A percentile compares a stretch with the other conserved stretches of the same genome.
These are phyloP conservation scores for Drosophila sturtevanti DNA, from an alignment of 1,140 invertebrate species.

Conservation along the genomic window DNA sequence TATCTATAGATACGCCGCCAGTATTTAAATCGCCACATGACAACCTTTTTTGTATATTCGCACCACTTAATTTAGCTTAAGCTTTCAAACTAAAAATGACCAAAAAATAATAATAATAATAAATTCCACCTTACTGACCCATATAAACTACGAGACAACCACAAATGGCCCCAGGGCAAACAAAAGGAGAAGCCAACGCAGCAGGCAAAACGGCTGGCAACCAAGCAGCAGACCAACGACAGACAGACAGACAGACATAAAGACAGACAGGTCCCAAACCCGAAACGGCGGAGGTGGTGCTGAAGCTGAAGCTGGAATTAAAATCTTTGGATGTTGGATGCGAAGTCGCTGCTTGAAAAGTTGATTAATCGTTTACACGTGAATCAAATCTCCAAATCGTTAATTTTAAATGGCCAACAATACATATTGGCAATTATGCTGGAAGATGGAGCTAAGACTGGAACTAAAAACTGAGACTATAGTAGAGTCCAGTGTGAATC, in stretches of 20 bases:
- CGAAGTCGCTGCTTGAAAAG: slow-evolving; percentile 53
- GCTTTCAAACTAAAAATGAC: slow-evolving; percentile 58
- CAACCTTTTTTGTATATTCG: slow-evolving; percentile 57
- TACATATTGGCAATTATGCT: slow-evolving; percentile 70
- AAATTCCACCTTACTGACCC: slow-evolving; percentile 76
- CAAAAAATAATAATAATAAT: slow-evolving; percentile 48
- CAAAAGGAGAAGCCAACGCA: slow-evolving; percentile 39
- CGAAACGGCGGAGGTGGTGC: slow-evolving; percentile 18
- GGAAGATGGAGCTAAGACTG: slow-evolving; percentile 2
- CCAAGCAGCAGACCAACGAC: slow-evolving; percentile 8
- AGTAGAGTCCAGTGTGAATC: background rate
- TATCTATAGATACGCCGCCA: background rate
- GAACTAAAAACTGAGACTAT: background rate
- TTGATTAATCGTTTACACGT: slow-evolving; percentile 79
- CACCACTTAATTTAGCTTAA: slow-evolving; percentile 69
- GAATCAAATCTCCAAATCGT: slow-evolving; percentile 71
- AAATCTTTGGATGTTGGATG: slow-evolving; percentile 26
- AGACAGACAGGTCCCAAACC: slow-evolving; percentile 3
- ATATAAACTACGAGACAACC: slow-evolving; percentile 51
- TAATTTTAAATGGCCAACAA: slow-evolving; percentile 68
- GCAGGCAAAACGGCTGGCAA: slow-evolving; percentile 31
- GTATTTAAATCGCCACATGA: slow-evolving; percentile 64
- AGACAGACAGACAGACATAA: slow-evolving; percentile 5
- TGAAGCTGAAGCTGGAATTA: background rate
- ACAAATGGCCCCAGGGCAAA: slow-evolving; percentile 44